These are phyloP conservation scores for Tachina lurida DNA, from an alignment of 2,888 invertebrate genomes.

Conservation along the genomic window DNA sequence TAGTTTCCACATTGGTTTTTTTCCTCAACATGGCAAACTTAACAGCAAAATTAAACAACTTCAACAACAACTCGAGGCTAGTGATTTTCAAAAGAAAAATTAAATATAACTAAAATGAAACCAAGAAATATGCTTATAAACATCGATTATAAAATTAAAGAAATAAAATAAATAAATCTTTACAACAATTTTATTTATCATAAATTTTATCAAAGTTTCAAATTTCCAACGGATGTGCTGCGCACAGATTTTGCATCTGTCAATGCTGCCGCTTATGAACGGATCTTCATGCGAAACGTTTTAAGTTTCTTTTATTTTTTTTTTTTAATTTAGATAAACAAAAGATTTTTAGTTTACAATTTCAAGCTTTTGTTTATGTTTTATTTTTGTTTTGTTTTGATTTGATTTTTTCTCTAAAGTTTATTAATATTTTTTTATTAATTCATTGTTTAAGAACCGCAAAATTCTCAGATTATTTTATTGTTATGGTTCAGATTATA, in stretches of 20 bases:
- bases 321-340: slow-evolving; percentile 45
- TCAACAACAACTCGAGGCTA: neutral
- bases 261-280: slow-evolving; percentile 9
- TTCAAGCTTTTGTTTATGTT: slow-evolving; percentile 44
- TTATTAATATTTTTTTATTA: slow-evolving; percentile 46
- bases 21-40: slow-evolving; percentile 6
- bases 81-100: slow-evolving; percentile 33
- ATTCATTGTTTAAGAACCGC: slow-evolving; percentile 53
- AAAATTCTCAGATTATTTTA: slow-evolving; percentile 66
- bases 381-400: neutral
- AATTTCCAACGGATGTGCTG: slow-evolving; percentile 63
- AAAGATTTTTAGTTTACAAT: slow-evolving; percentile 46
- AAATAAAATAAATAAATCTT: slow-evolving; percentile 47
- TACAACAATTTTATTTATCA: slow-evolving; percentile 40
- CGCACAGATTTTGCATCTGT: neutral
- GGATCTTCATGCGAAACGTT: slow-evolving; percentile 11
- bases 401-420: slow-evolving; percentile 1
- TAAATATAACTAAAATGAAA: slow-evolving; percentile 1
- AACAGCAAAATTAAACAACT: neutral
- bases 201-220: slow-evolving; percentile 49
- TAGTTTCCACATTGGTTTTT: neutral
- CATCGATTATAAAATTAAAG: slow-evolving; percentile 19
- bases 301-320: slow-evolving; percentile 14
- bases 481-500: slow-evolving; percentile 24
- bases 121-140: neutral